Conservation (phyloP, 2,797 vertebrate species). For the Smutsia temminckii region DNA sequence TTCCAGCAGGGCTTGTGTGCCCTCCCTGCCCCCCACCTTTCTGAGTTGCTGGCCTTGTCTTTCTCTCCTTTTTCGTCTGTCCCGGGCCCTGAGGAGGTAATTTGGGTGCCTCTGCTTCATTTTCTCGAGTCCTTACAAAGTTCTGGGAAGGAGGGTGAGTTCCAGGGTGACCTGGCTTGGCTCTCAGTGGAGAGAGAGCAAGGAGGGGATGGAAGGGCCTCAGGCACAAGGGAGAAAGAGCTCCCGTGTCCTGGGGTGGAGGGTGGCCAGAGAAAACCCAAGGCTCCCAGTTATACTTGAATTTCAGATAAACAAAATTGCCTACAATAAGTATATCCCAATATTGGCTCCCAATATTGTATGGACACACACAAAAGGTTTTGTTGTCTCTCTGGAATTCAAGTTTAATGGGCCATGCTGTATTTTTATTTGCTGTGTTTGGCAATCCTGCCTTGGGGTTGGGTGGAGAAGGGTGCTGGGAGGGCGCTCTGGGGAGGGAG, state of each 20-base stretch:
- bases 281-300: rapidly evolving
- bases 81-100: background rate
- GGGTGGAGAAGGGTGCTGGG: background rate
- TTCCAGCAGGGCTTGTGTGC: no score
- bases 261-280: background rate
- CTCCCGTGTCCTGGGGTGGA: rapidly evolving
- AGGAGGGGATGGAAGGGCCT: background rate
- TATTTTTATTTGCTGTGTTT: background rate
- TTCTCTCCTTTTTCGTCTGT: background rate
- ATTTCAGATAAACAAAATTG: background rate
- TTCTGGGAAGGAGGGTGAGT: background rate
- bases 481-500: background rate
- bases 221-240: background rate
- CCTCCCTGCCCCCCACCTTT: background rate
- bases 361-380: rapidly evolving
- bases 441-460: background rate
- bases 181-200: background rate
- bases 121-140: background rate
- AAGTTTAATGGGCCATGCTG: rapidly evolving
- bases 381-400: background rate
- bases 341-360: background rate
- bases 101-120: background rate
- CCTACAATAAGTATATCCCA: background rate
- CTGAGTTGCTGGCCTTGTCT: background rate
- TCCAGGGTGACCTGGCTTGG: background rate